These are phyloP conservation scores for Ptilonorhynchus violaceus DNA, from an alignment of 2,113 vertebrate genomes.

Conservation along the genomic window DNA sequence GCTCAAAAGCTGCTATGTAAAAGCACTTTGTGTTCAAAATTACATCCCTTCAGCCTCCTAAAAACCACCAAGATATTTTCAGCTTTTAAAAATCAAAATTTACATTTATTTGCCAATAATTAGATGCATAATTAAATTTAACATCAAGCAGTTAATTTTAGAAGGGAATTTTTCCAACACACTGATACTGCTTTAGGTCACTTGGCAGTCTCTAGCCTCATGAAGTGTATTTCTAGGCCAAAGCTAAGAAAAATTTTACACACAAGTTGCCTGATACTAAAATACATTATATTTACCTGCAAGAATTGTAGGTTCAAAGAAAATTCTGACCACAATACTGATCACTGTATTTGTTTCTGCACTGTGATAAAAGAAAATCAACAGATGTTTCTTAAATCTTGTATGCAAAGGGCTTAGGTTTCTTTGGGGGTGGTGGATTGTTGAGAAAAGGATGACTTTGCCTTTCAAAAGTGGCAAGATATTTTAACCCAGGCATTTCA, in stretches of 20 bases:
- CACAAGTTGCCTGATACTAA: neutral
- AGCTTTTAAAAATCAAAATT: neutral
- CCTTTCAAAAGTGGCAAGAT: neutral
- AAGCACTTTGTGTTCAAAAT: neutral
- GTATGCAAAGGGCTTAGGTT: neutral
- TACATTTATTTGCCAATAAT: neutral
- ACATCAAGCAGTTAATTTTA: neutral
- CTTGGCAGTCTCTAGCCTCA: neutral
- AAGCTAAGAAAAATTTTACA: neutral
- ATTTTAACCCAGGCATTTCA: neutral
- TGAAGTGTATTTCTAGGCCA: neutral
- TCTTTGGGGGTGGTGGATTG: fast-evolving
- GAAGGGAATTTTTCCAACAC: neutral
- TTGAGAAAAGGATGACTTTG: neutral
- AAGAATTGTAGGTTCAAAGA: neutral
- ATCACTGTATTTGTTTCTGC: neutral
- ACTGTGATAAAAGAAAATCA: neutral
- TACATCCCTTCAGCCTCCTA: neutral
- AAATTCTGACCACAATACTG: neutral
- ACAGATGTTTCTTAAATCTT: neutral
- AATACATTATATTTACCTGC: neutral
- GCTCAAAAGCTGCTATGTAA: neutral
- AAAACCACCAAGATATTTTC: neutral
- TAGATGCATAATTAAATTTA: neutral
- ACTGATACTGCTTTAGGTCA: neutral